Base-by-base conservation (phyloP, 2,888 invertebrate species). In the Apodemia hepburni region DNA sequence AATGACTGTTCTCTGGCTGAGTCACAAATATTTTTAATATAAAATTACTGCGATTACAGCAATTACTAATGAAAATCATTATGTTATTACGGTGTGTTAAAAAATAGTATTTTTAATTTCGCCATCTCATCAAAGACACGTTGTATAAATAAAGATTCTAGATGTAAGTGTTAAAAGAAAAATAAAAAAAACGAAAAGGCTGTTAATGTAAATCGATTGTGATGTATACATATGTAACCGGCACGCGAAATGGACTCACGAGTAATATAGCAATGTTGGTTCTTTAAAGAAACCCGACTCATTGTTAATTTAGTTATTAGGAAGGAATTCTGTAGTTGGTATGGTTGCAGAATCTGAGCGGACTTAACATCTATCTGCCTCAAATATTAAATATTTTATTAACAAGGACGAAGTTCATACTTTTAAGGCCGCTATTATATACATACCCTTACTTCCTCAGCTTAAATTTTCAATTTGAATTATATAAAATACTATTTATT, bases 161-260 rank as follows among this genome's bases (percentile, higher is more conserved):
- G 29, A 3, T 27, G 15, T 57, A 57, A 57, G 54, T 57, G 54
- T 27, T 27, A 57, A 29, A 63, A 62, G 64, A 61, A 51, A 68
- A 71, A 71, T 71, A 75, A 78, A 79, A 78, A 73, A 75, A 74
- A 82, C 82, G 84, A 86, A 84, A 87, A 87, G 87, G 86, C 87
- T 87, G 87, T 85, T 81, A 78, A 73, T 76, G 73, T 79, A 79
- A 78, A 64, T 78, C 65, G 73, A 75, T 75, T 87, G 87, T 88
- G 85, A 88, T 87, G 72, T 87, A 83, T 82, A 79, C 80, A 79
- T 75, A 77, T 79, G 73, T 73, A 77, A 80, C 79, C 80, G 86
- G 85, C 85, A 75, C 75, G 84, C 84, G 80, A 80, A 78, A 79
- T 65, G 82, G 82, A 81, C 77, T 74, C 73, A 70, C 69, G 54